phyloP scores from a whole-genome alignment of 2,888 invertebrate genomes.

The Melinaea marsaeus region DNA sequence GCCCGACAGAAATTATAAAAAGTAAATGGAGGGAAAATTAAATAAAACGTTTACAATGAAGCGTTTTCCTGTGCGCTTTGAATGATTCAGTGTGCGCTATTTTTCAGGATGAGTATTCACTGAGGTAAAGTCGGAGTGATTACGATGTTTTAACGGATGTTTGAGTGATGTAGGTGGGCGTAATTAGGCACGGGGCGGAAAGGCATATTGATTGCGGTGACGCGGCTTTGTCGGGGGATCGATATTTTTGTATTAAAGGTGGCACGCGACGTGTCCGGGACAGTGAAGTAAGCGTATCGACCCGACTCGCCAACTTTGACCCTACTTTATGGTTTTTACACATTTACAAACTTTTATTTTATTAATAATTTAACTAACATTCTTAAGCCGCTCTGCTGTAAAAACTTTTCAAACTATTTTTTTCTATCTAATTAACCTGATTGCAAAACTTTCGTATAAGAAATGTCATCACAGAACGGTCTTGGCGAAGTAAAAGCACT shows the following conservation, averaged over 20 bases:
- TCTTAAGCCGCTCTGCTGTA: no score
- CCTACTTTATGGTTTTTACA: slow-evolving; percentile 54
- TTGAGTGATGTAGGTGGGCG: slow-evolving; percentile 74
- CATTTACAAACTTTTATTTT: no score
- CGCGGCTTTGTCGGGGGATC: slow-evolving; percentile 75
- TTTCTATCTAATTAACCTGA: no score
- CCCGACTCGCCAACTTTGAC: slow-evolving; percentile 63
- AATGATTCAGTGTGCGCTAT: slow-evolving; percentile 73
- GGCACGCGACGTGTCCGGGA: slow-evolving; percentile 75
- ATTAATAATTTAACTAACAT: no score
- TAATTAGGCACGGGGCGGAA: slow-evolving; percentile 76
- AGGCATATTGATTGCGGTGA: slow-evolving; percentile 78
- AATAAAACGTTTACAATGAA: slow-evolving; percentile 78
- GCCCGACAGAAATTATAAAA: slow-evolving; percentile 77
- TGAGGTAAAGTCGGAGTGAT: slow-evolving; percentile 52
- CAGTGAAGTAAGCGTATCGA: slow-evolving; percentile 66
- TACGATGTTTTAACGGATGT: slow-evolving; percentile 68
- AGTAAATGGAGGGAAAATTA: slow-evolving; percentile 78
- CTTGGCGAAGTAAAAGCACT: no score
- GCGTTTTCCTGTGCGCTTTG: slow-evolving; percentile 76
- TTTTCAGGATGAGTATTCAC: slow-evolving; percentile 64
- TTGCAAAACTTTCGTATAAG: no score
- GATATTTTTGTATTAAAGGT: slow-evolving; percentile 76
- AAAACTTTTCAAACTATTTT: no score
- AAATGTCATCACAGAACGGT: no score